Evolutionary conservation across 2,888 invertebrate species (phyloP), one percentile per base, ranked within the genome.

Genomic region (Drosophila fungiperda): DNA sequence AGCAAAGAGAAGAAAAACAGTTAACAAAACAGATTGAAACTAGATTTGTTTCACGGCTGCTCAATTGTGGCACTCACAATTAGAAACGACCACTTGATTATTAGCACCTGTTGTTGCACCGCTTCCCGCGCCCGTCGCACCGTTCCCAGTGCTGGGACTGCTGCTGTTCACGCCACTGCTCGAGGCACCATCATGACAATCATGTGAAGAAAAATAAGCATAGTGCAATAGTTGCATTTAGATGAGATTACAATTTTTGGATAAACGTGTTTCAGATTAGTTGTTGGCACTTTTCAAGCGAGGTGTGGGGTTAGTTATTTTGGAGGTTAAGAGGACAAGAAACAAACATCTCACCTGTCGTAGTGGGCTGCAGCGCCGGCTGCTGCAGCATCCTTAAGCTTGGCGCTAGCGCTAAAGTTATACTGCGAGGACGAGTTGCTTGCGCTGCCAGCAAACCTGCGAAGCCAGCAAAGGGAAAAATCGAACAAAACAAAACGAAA

Each of bases 341-440:
- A 20, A 38, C 38, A n/a, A 35, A 52, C 26, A 45, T 60, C 92
- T 92, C 91, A 93, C 93, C 93, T 93, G 87, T 93, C 93, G 78
- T 91, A 93, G 81, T 93, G 93, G 68, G 93, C 89, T 72, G 88
- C 81, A 81, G 91, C 92, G 69, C 92, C 90, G 64, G 92, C 90
- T 58, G 92, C 88, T 64, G 93, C 87, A 64, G 93, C 91, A 77
- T 93, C 93, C 92, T 93, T 93, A 72, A 93, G 90, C 88, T 93
- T 93, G 86, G 93, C 90, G 87, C 91, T 93, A 70, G 89, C 76
- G 92, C 91, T 93, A 90, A 92, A 93, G 90, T 92, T 93, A 90
- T 93, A 93, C 87, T 93, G 93, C 87, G 93, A 92, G 76, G 93
- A 88, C 81, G 93, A 90, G 78, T 93, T 91, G 89, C 90, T 93